These are phyloP conservation scores for Scaptomyza flava DNA, from an alignment of 2,888 invertebrate genomes.

Conservation along the genomic window DNA sequence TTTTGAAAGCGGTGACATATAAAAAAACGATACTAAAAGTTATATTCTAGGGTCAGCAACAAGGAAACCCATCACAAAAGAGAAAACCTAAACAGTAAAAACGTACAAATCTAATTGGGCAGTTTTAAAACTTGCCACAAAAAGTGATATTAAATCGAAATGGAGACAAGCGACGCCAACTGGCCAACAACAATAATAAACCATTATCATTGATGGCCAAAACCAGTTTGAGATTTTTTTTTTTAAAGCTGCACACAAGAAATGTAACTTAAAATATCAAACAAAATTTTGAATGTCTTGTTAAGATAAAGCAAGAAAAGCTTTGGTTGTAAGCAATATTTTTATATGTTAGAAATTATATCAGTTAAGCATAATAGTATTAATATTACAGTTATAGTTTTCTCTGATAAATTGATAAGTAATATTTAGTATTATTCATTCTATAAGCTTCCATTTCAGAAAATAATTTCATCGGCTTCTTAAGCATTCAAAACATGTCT, in stretches of 20 bases:
- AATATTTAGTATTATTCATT: no score
- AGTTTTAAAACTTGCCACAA: slow-evolving; percentile 24
- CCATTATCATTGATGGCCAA: slow-evolving; percentile 65
- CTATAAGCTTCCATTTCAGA: neutral
- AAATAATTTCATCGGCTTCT: slow-evolving; percentile 8
- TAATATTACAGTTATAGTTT: no score
- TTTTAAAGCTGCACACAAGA: slow-evolving; percentile 63
- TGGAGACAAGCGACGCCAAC: slow-evolving; percentile 30
- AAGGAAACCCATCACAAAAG: slow-evolving; percentile 10
- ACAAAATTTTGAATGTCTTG: slow-evolving; percentile 28
- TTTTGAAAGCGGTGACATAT: slow-evolving; percentile 20
- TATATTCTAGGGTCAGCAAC: neutral
- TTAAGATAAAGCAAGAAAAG: neutral
- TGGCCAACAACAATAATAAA: slow-evolving; percentile 25
- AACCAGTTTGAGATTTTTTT: slow-evolving; percentile 56
- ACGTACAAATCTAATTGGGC: slow-evolving; percentile 38
- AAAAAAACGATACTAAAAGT: neutral
- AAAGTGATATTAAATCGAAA: slow-evolving; percentile 23
- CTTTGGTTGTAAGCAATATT: no score
- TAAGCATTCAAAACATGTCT: slow-evolving; percentile 11
- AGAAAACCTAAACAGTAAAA: slow-evolving; percentile 28
- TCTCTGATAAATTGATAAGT: no score
- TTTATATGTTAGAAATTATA: no score
- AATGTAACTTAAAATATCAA: slow-evolving; percentile 43
- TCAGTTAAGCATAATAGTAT: no score